Evolutionary conservation across 2,888 invertebrate species (phyloP).

Genomic region (Agonopterix subpropinquella): DNA sequence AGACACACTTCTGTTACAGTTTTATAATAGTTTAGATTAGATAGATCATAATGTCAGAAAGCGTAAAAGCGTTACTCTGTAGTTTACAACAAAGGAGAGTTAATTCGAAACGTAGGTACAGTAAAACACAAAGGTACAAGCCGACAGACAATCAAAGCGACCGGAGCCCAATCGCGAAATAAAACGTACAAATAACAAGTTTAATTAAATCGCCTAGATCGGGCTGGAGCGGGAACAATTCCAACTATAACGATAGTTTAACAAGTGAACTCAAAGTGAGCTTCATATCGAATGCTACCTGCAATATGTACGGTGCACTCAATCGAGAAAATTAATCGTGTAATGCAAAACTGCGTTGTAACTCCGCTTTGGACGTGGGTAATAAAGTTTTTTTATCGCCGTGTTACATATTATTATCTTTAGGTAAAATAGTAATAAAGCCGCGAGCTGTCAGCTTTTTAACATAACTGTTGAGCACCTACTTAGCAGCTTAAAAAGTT

Average conservation of each 20-base stretch:
- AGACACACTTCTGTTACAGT: no score
- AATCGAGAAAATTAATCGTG: slow-evolving; percentile 38
- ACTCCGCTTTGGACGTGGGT: slow-evolving; percentile 15
- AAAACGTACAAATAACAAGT: slow-evolving; percentile 73
- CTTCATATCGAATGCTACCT: slow-evolving; percentile 54
- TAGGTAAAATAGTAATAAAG: no score
- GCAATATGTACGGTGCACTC: slow-evolving; percentile 43
- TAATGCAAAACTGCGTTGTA: slow-evolving; percentile 14
- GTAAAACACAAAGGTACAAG: slow-evolving; percentile 5
- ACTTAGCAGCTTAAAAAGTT: neutral
- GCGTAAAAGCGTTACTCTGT: no score
- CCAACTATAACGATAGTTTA: slow-evolving; percentile 65
- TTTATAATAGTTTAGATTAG: no score
- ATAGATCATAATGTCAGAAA: no score
- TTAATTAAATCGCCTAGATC: slow-evolving; percentile 72
- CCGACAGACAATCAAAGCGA: slow-evolving; percentile 62
- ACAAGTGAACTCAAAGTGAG: slow-evolving; percentile 63
- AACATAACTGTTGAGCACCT: slow-evolving; percentile 5
- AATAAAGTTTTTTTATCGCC: neutral
- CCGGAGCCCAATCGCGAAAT: slow-evolving; percentile 60
- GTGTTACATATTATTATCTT: no score
- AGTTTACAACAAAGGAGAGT: neutral
- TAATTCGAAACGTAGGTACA: neutral
- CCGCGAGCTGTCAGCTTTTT: slow-evolving; percentile 7
- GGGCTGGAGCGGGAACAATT: slow-evolving; percentile 47